These are phyloP conservation scores for Turritopsis rubra DNA, from an alignment of 30 jellyfish, hydroid and myxozoan species.

Conservation along the genomic window DNA sequence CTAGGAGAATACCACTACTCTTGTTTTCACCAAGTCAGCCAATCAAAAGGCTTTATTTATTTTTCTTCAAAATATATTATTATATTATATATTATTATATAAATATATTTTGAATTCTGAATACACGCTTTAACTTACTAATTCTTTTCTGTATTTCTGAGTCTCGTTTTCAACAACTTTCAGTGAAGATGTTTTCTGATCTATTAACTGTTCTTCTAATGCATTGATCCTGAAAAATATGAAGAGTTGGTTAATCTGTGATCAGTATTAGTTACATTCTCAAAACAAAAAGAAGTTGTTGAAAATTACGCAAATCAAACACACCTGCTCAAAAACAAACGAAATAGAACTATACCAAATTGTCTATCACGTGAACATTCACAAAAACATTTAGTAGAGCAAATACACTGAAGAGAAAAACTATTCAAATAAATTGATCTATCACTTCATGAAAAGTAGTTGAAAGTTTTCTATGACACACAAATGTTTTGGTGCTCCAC, in stretches of 20 bases:
- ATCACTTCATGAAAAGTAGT: too few relatives aligned
- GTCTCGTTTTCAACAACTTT: constrained; percentile 70
- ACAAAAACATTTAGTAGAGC: too few relatives aligned
- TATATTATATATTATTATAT: too few relatives aligned
- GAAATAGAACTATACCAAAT: not conserved
- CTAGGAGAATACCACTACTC: too few relatives aligned
- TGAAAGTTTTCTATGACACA: too few relatives aligned
- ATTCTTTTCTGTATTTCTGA: constrained; percentile 70
- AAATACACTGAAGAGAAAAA: too few relatives aligned
- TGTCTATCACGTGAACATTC: too few relatives aligned
- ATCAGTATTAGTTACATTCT: not conserved
- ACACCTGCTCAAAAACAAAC: not conserved
- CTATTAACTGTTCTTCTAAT: constrained; percentile 85
- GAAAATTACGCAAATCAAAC: not conserved
- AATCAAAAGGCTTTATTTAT: too few relatives aligned
- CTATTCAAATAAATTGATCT: too few relatives aligned
- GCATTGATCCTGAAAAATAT: constrained; percentile 49
- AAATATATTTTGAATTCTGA: not conserved
- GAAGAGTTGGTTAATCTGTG: not conserved
- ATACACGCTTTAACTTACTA: constrained; percentile 38
- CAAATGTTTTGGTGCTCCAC: too few relatives aligned
- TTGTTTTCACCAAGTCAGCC: too few relatives aligned
- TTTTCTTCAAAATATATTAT: too few relatives aligned
- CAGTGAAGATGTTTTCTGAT: constrained; percentile 60
- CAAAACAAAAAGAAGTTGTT: not conserved